Evolutionary conservation across 1,140 invertebrate species (phyloP).

Genomic region (Anastrepha obliqua): DNA sequence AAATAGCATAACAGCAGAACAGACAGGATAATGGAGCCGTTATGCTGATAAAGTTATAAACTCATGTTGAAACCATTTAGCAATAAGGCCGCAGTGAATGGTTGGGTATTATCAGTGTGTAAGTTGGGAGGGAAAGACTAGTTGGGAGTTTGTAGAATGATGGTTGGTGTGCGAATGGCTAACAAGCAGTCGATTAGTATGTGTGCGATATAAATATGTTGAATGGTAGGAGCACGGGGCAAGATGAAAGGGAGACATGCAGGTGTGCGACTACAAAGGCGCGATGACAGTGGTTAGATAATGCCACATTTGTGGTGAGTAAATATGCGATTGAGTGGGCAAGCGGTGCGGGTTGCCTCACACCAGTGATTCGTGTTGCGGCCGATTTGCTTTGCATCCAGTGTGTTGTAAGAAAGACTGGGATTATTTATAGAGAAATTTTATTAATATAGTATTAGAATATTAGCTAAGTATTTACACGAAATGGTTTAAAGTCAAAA

Average conservation of each 20-base stretch:
- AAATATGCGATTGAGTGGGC: background rate
- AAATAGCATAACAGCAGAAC: conserved; percentile 32
- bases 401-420: no score
- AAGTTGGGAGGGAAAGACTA: background rate
- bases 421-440: no score
- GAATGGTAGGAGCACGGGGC: background rate
- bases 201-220: no score
- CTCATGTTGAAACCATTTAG: conserved; percentile 53
- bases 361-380: no score
- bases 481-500: no score
- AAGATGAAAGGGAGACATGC: background rate
- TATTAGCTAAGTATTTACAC: no score
- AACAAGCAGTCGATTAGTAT: conserved; percentile 36
- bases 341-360: background rate
- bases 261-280: conserved; percentile 40
- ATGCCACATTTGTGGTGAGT: conserved; percentile 36
- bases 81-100: conserved; percentile 1
- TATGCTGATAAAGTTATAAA: conserved; percentile 56
- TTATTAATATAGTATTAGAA: no score
- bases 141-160: background rate
- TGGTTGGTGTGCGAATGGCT: background rate
- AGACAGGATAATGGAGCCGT: conserved; percentile 54
- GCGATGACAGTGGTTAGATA: conserved; percentile 50
- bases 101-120: background rate
- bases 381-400: no score